Percentiles rank a stretch among this genome's conserved stretches.
phyloP scores from a whole-genome alignment of 2,888 invertebrate genomes.

The Pterobdella sp. region DNA sequence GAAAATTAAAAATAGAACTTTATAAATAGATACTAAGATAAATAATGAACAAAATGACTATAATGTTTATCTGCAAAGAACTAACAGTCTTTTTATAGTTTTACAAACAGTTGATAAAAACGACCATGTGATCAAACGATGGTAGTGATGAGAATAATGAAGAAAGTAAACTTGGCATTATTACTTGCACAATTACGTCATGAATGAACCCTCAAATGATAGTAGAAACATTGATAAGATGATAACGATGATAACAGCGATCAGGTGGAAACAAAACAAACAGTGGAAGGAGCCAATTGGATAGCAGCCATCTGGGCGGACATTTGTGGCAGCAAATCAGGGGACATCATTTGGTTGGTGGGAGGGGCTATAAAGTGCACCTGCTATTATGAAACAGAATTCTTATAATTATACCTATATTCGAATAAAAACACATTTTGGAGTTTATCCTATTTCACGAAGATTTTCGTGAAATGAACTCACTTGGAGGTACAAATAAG shows the following conservation, averaged over 20 bases:
- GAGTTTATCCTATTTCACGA: no score
- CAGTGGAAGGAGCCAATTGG: not conserved
- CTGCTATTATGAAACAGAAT: not conserved
- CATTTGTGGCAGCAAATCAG: constrained; percentile 12
- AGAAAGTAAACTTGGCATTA: no score
- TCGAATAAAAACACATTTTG: no score
- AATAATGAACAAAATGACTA: not conserved
- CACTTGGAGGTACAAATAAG: not conserved
- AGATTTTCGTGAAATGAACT: no score
- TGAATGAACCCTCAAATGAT: not conserved
- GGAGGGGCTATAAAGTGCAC: constrained; percentile 10
- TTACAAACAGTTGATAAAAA: not conserved
- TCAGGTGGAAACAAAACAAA: not conserved
- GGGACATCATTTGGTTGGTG: constrained; percentile 19
- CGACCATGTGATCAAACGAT: not conserved
- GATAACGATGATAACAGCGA: not conserved
- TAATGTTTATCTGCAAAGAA: not conserved
- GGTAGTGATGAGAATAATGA: not conserved
- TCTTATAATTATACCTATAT: constrained; percentile 2
- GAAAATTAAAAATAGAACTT: no score
- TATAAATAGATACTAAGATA: no score
- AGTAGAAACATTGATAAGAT: not conserved
- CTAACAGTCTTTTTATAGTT: not conserved
- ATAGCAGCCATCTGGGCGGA: constrained; percentile 6
- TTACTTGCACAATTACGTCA: not conserved